phyloP scores from a whole-genome alignment of 2,797 vertebrate species.

The Clarias platycephalus region DNA sequence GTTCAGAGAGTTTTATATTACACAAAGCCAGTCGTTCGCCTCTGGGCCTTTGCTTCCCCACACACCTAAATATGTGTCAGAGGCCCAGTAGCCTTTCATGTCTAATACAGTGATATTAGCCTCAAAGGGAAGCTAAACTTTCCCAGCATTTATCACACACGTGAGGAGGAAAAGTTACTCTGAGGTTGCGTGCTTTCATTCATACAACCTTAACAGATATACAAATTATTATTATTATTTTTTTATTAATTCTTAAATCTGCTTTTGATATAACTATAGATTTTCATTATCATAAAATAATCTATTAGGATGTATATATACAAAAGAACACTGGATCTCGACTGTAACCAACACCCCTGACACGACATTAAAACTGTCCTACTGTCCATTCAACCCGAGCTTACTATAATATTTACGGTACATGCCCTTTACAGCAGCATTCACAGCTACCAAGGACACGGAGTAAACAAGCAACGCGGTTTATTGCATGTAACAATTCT shows the following conservation, averaged over 20 bases:
- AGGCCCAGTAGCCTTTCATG: conserved; percentile 64
- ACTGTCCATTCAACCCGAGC: conserved; percentile 30
- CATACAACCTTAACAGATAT: neutral
- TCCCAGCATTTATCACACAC: conserved; percentile 59
- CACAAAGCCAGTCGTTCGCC: conserved; percentile 57
- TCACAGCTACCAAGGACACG: conserved; percentile 36
- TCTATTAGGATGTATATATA: neutral
- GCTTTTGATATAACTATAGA: neutral
- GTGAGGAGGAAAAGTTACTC: conserved; percentile 42
- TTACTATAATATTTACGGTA: conserved; percentile 28
- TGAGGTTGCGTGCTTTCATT: conserved; percentile 11
- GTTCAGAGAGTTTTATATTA: conserved; percentile 58
- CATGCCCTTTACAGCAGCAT: conserved; percentile 13
- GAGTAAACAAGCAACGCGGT: conserved; percentile 29
- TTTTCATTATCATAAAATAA: neutral
- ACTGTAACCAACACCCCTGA: conserved; percentile 7
- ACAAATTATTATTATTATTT: neutral
- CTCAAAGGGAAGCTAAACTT: conserved; percentile 65
- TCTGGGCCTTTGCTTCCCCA: conserved; percentile 61
- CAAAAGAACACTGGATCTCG: conserved; percentile 2
- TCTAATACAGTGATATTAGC: conserved; percentile 64
- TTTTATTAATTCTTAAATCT: neutral
- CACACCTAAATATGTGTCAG: conserved; percentile 63
- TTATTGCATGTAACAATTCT: conserved; percentile 49
- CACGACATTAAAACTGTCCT: conserved; percentile 21